phyloP scores from a whole-genome alignment of 2,888 invertebrate genomes.

The Ormyrus rosae region DNA sequence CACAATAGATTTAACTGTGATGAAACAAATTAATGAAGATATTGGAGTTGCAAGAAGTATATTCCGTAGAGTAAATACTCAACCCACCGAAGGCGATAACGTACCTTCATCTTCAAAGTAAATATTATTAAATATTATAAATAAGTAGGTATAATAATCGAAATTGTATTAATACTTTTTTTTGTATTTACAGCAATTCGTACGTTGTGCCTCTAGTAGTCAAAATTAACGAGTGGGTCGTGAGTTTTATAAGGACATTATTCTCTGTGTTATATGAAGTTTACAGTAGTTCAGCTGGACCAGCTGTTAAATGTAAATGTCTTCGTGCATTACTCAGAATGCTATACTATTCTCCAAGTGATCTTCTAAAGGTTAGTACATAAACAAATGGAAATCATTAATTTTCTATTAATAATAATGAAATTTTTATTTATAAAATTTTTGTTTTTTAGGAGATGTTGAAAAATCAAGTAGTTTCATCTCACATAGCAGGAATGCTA shows the following conservation, averaged over 20 bases:
- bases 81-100: conserved; percentile 77
- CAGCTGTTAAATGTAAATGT: conserved; percentile 97
- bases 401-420: not conserved
- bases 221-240: conserved; percentile 74
- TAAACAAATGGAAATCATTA: conserved; percentile 41
- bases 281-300: conserved; percentile 98
- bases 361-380: conserved; percentile 83
- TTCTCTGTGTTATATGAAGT: conserved; percentile 98
- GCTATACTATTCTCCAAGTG: conserved; percentile 95
- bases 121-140: conserved; percentile 15
- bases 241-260: conserved; percentile 83
- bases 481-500: conserved; percentile 99
- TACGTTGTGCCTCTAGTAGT: conserved; percentile 74
- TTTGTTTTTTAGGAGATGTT: conserved; percentile 75
- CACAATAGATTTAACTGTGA: conserved; percentile 96
- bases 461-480: conserved; percentile 89
- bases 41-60: conserved; percentile 96
- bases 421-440: not conserved
- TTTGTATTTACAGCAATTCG: conserved; percentile 65
- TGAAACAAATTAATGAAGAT: conserved; percentile 99
- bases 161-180: too few relatives aligned
- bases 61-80: conserved; percentile 86
- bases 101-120: conserved; percentile 72
- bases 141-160: not conserved
- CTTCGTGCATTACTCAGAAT: conserved; percentile 96